These are phyloP conservation scores for Limnephilus lunatus DNA, from an alignment of 2,888 invertebrate genomes.

Conservation along the genomic window DNA sequence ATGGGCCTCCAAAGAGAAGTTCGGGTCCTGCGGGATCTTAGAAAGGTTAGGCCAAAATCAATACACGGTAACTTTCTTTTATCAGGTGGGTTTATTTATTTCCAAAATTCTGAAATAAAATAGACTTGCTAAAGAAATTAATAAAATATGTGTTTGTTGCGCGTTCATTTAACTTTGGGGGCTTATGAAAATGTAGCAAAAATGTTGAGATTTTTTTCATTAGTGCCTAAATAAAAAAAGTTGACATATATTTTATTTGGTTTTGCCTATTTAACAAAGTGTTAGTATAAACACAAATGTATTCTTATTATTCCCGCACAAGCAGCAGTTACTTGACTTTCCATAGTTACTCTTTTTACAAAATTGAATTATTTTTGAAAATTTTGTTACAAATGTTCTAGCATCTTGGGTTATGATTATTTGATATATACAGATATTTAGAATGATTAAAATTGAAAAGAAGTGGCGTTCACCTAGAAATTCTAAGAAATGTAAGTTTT, in stretches of 20 bases:
- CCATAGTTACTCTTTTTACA: no score
- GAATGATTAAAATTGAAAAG: neutral
- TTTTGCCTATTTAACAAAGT: no score
- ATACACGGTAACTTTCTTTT: constrained; percentile 26
- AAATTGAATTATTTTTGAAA: neutral
- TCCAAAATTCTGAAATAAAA: neutral
- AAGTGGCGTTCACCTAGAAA: neutral
- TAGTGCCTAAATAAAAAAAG: no score
- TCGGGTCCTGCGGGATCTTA: neutral
- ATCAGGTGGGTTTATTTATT: neutral
- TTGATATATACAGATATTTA: no score
- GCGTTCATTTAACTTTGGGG: no score
- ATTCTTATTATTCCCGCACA: no score
- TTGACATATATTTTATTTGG: no score
- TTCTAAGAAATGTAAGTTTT: neutral
- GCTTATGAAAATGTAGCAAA: no score
- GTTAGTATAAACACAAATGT: no score
- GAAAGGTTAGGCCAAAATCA: constrained; percentile 27
- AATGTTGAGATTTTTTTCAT: no score
- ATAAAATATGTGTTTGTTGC: neutral
- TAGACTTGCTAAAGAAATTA: neutral
- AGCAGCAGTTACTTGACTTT: no score
- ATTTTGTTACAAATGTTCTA: neutral
- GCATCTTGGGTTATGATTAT: no score
- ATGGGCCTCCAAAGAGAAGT: neutral